Percentiles rank a stretch among this genome's conserved stretches.
Evolutionary conservation across 64 coral and sea anemone genomes (phyloP).

Genomic region (Orbicella faveolata): DNA sequence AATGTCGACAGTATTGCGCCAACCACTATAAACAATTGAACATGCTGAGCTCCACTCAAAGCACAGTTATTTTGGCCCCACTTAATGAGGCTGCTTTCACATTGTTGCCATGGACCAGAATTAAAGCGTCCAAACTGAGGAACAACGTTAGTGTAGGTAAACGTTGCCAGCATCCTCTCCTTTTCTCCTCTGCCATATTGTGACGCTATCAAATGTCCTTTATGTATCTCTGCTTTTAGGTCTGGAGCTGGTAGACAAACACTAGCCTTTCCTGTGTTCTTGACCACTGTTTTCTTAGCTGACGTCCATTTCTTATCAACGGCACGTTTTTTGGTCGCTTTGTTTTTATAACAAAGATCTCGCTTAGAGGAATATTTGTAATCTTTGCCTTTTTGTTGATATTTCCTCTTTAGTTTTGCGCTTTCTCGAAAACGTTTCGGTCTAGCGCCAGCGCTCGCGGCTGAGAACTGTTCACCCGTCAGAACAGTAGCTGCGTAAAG

Average conservation of each 20-base stretch:
- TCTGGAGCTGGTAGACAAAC: not conserved
- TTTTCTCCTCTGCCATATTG: not conserved
- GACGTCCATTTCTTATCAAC: not conserved
- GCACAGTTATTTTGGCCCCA: not conserved
- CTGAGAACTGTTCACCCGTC: not conserved
- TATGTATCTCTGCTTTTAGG: not conserved
- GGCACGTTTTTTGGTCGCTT: not conserved
- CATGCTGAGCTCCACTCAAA: not conserved
- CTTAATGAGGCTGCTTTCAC: not conserved
- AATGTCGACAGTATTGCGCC: not conserved
- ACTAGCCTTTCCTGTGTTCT: not conserved
- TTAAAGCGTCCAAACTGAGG: slow-evolving; percentile 12
- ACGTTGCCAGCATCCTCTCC: not conserved
- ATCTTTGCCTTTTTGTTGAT: not conserved
- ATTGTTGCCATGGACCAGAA: not conserved
- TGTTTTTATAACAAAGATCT: not conserved
- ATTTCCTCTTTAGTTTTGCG: not conserved
- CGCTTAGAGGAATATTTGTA: not conserved
- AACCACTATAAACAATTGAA: not conserved
- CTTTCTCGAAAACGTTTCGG: not conserved
- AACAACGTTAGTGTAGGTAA: slow-evolving; percentile 20
- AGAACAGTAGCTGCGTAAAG: slow-evolving; percentile 7
- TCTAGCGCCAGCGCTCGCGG: too few relatives aligned
- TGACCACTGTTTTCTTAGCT: not conserved
- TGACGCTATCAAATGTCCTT: slow-evolving; percentile 5